Evolutionary conservation across 2,888 invertebrate genomes (phyloP).

Genomic region (Griposia aprilina): DNA sequence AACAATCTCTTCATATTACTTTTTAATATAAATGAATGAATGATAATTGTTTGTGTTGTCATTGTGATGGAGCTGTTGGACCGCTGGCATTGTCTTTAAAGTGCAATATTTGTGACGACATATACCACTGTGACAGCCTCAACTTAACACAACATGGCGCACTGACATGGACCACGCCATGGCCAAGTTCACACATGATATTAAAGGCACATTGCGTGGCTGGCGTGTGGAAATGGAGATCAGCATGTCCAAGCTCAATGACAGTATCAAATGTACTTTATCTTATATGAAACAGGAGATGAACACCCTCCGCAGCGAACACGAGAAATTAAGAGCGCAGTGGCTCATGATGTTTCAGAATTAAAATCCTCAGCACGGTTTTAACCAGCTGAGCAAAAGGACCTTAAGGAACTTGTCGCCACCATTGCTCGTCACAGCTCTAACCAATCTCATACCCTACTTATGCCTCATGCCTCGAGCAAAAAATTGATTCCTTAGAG

Average conservation of each 20-base stretch:
- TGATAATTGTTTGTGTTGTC: too few relatives aligned
- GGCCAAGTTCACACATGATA: too few relatives aligned
- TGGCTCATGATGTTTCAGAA: neutral
- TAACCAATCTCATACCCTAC: neutral
- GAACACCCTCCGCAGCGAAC: neutral
- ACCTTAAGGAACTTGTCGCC: neutral
- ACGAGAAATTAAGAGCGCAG: neutral
- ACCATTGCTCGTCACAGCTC: neutral
- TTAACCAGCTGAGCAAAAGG: constrained; percentile 1
- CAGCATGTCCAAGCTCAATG: neutral
- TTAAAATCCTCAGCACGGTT: neutral
- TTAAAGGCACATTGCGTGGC: neutral
- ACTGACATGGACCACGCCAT: too few relatives aligned
- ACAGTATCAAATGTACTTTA: neutral
- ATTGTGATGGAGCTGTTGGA: too few relatives aligned
- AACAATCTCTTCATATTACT: too few relatives aligned
- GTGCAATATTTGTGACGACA: too few relatives aligned
- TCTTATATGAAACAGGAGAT: neutral
- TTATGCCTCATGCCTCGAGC: too few relatives aligned
- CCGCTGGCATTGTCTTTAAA: too few relatives aligned
- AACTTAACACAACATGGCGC: too few relatives aligned
- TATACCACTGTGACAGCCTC: too few relatives aligned
- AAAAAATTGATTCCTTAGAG: too few relatives aligned
- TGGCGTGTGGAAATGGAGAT: constrained; percentile 10
- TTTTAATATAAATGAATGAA: too few relatives aligned